Evolutionary conservation across 2,797 vertebrate species (phyloP), one percentile per base, ranked within the genome.

Genomic region (Falco naumanni): DNA sequence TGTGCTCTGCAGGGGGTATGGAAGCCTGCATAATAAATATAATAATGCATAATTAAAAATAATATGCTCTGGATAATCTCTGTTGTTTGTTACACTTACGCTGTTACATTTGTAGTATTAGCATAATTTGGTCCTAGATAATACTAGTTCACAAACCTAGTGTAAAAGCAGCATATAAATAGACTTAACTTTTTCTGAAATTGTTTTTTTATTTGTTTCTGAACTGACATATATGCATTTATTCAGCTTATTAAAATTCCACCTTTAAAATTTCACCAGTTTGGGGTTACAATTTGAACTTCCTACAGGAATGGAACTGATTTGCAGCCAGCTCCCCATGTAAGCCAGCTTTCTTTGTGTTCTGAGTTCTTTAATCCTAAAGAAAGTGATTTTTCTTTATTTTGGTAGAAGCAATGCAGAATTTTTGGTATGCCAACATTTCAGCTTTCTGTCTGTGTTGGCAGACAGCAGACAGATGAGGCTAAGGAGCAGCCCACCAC

Each of bases 41-140:
- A 93, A 78, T 75, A 75, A 86, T 81, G 41, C 54, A 34, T 75
- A 68, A 84, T 90, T 93, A 75, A 85, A 94, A 94, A 63, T 51
- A 47, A 91, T 86, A 71, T 48, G 68, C 18, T 71, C 70, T 85
- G 69, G 19, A 43, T 91, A 78, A 95, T 50, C 39, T 87, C 65
- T 85, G 21, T 71, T 89, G n/a, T 59, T 50, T 93, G 61, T 85
- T 92, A 60, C 4, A 9, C 34, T 63, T 66, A 25, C 0, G 20
- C 41, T 80, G 15, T 47, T 82, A 26, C 15, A 47, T 82, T 87
- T 90, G 57, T 18, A 39, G 33, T 11, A 28, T n/a, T 20, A 61
- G 71, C 26, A 77, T 50, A 85, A 81, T 89, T 70, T 78, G 50
- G 28, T 80, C 47, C 41, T 89, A 31, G 1, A 0, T 50, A 51